phyloP scores from a whole-genome alignment of 2,797 vertebrate genomes.

The Chrosomus eos region DNA sequence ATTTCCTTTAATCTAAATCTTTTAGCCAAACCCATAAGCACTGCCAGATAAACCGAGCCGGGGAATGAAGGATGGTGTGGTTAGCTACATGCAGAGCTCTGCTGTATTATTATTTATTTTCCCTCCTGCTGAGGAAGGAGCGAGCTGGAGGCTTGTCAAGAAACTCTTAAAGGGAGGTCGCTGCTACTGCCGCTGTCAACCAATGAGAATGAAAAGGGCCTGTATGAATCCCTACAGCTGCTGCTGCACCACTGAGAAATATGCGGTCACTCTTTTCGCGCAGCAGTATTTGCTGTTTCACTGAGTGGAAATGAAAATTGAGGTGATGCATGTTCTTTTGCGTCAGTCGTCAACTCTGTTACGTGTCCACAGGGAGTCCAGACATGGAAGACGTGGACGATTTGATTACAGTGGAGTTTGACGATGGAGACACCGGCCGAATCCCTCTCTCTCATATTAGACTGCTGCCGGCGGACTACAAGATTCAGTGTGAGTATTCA shows the following conservation, averaged over 20 bases:
- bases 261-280: constrained; percentile 29
- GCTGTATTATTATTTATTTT: constrained; percentile 63
- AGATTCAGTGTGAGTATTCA: constrained; percentile 93
- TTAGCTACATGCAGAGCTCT: constrained; percentile 54
- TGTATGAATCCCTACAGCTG: constrained; percentile 37
- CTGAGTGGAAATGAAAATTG: constrained; percentile 45
- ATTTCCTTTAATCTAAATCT: constrained; percentile 60
- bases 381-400: constrained; percentile 92
- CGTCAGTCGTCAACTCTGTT: constrained; percentile 43
- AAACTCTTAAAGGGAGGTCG: constrained; percentile 58
- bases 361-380: constrained; percentile 80
- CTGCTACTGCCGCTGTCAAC: constrained; percentile 53
- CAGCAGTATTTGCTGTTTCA: constrained; percentile 37
- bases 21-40: constrained; percentile 54
- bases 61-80: constrained; percentile 60
- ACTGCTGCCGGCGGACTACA: constrained; percentile 95
- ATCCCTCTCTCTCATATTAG: constrained; percentile 97
- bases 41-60: constrained; percentile 53
- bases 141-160: constrained; percentile 63
- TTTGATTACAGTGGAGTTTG: constrained; percentile 97
- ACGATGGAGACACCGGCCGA: constrained; percentile 95
- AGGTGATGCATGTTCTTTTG: constrained; percentile 12
- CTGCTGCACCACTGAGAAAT: constrained; percentile 41
- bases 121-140: constrained; percentile 54
- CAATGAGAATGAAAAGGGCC: constrained; percentile 52